Base-by-base conservation (phyloP, 2,113 vertebrate species). In the Acanthochromis polyacanthus region DNA sequence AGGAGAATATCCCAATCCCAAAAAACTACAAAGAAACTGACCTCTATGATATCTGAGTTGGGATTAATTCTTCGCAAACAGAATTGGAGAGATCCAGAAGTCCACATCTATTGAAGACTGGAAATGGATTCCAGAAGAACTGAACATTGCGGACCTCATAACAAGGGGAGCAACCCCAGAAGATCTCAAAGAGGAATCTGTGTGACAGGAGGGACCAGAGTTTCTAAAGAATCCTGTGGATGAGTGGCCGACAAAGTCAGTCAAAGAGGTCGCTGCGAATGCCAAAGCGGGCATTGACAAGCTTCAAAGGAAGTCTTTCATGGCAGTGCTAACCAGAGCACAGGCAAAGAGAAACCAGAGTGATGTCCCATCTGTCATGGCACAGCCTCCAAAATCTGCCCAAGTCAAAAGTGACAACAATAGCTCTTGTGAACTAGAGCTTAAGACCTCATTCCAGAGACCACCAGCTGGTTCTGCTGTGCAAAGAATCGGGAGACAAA, bases 241-340 rank as follows among this genome's bases (percentile, higher is more conserved):
- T 0, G 52, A 80, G 17, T 71, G 51, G 59, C 52, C 53, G 1
- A 56, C 5, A 19, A 75, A 71, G n/a, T 80, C 79, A 40, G 61
- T 75, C 38, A 50, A 14, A 69, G 80, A 83, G 17, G 10, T 75
- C 40, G 51, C 38, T 4, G 10, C 55, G 2, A 4, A 16, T 36
- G 59, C 79, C 15, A 83, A 11, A n/a, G 76, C 80, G 10, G 43
- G 45, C 20, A 20, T 84, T 3, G 40, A 72, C 5, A 51, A 68
- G 4, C 61, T 86, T 3, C 75, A 78, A 10, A 84, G 56, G 2
- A 84, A 79, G 10, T 15, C 66, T 6, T 82, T 81, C 1, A 59
- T 51, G 2, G 30, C 43, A 50, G 69, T 16, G 14, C 0, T 81
- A 10, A 81, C 69, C 2, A 81, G 71, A 46, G 19, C 57, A 10